Evolutionary conservation across 2,797 vertebrate species (phyloP).

Genomic region (Sphenopsis melanotis): DNA sequence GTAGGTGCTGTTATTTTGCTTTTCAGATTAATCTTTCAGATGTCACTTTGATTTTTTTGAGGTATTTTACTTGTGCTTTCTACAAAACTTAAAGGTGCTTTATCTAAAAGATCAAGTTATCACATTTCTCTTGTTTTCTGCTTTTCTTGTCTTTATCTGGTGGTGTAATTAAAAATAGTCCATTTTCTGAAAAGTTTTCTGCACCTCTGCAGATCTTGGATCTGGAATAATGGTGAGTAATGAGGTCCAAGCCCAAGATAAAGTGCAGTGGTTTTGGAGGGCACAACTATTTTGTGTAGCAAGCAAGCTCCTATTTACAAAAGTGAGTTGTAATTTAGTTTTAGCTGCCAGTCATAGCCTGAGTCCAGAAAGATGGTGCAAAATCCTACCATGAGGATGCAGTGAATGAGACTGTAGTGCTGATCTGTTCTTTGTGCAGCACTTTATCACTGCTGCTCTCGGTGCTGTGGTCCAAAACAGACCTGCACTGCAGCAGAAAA

Average conservation of each 20-base stretch:
- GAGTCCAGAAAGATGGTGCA: not conserved
- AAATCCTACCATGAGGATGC: not conserved
- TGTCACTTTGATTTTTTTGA: not conserved
- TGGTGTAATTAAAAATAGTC: not conserved
- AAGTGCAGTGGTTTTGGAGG: not conserved
- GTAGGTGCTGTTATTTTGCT: not conserved
- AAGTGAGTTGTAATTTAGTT: not conserved
- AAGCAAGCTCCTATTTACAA: not conserved
- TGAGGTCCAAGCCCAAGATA: not conserved
- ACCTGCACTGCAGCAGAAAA: conserved; percentile 51
- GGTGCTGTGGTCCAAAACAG: not conserved
- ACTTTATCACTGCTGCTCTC: not conserved
- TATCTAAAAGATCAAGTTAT: not conserved
- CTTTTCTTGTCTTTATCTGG: not conserved
- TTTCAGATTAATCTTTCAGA: not conserved
- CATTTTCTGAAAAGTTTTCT: not conserved
- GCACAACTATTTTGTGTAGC: not conserved
- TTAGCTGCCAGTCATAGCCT: not conserved
- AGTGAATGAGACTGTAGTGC: not conserved
- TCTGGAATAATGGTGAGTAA: not conserved
- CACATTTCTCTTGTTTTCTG: not conserved
- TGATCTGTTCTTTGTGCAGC: conserved; percentile 3
- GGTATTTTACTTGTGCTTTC: not conserved
- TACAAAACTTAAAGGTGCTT: not conserved
- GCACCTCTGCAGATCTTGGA: not conserved